phyloP scores from a whole-genome alignment of 1,140 invertebrate species.

The Microplitis demolitor region DNA sequence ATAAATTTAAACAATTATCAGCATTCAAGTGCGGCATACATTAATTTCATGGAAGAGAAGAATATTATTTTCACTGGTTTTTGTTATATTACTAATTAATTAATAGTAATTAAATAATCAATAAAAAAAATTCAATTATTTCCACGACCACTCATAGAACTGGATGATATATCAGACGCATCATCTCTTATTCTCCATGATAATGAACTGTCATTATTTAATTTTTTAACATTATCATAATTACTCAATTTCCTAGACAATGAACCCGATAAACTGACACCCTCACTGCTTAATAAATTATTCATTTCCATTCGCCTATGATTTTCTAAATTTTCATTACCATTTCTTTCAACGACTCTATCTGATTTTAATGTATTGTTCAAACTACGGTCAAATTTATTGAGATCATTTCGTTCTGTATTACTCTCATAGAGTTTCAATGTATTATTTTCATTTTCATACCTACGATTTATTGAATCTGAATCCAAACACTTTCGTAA shows the following conservation, averaged over 20 bases:
- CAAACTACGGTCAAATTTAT: conserved; percentile 51
- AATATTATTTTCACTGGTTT: too few species aligned
- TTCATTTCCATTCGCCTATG: conserved; percentile 34
- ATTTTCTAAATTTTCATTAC: conserved; percentile 51
- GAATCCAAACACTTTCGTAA: conserved; percentile 48
- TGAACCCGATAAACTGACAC: conserved; percentile 44
- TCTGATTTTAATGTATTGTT: conserved; percentile 51
- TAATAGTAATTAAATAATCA: conserved; percentile 2
- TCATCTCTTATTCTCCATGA: conserved; percentile 47
- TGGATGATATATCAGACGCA: conserved; percentile 46
- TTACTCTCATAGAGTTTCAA: conserved; percentile 45
- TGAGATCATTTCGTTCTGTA: conserved; percentile 54
- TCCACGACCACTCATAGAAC: conserved; percentile 44
- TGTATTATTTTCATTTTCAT: conserved; percentile 51
- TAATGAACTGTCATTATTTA: conserved; percentile 42
- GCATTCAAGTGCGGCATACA: too few species aligned
- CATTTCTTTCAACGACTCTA: conserved; percentile 44
- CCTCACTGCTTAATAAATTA: conserved; percentile 38
- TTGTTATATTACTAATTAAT: neutral
- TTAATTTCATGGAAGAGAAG: too few species aligned
- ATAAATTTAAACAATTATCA: too few species aligned
- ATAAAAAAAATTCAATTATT: conserved; percentile 38
- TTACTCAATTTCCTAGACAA: conserved; percentile 48
- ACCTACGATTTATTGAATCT: conserved; percentile 49
- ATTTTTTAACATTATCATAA: conserved; percentile 48